Percentiles rank a stretch among this genome's conserved stretches.
Conservation (phyloP, 2,888 invertebrate genomes). For the Stictocephala bisonia region DNA sequence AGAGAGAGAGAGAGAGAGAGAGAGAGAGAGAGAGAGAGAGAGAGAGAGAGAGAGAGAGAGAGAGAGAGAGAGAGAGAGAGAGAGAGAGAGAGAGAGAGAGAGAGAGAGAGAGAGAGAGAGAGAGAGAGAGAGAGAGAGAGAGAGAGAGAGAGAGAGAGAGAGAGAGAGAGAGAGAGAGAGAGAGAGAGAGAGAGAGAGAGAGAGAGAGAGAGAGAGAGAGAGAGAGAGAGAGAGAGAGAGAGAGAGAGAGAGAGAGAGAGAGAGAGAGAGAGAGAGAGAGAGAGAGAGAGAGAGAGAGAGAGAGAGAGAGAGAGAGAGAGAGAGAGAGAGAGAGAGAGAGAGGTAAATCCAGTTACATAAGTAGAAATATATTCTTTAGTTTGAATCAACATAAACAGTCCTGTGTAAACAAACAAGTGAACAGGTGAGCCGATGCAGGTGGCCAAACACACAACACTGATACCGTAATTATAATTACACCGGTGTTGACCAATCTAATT, state of each 20-base stretch:
- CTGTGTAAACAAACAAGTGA: no score
- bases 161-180: conserved; percentile 13
- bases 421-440: no score
- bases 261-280: no score
- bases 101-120: conserved; percentile 13
- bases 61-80: conserved; percentile 13
- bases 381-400: no score
- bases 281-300: no score
- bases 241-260: no score
- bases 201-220: no score
- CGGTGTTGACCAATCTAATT: conserved; percentile 31
- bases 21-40: conserved; percentile 13
- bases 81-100: conserved; percentile 13
- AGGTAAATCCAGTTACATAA: no score
- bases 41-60: conserved; percentile 13
- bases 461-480: conserved; percentile 29
- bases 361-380: background rate
- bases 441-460: conserved; percentile 1
- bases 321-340: no score
- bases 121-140: conserved; percentile 13
- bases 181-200: conserved; percentile 13
- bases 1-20: conserved; percentile 13
- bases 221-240: no score
- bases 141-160: conserved; percentile 9
- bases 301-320: no score